Evolutionary conservation across 2,797 vertebrate species (phyloP).

Genomic region (Pseudocheirus occidentalis): DNA sequence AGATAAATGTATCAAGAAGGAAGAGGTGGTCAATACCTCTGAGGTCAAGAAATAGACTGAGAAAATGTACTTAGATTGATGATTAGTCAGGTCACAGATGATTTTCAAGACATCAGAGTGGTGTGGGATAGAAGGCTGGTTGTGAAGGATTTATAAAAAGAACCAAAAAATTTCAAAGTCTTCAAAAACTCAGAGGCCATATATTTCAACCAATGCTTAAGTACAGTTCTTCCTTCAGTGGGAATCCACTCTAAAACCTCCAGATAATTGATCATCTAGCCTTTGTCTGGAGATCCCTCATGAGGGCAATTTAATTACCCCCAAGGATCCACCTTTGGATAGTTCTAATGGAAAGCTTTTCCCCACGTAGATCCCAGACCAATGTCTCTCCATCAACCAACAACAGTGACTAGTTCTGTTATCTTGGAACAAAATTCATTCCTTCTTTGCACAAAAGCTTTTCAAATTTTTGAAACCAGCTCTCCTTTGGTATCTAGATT

Average conservation of each 20-base stretch:
- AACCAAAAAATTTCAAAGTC: not conserved
- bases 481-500: not conserved
- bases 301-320: not conserved
- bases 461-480: not conserved
- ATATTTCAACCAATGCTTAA: not conserved
- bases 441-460: not conserved
- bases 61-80: not conserved
- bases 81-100: not conserved
- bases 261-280: not conserved
- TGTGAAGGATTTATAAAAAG: not conserved
- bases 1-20: not conserved
- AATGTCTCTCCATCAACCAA: not conserved
- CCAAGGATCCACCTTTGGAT: not conserved
- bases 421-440: not conserved
- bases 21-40: not conserved
- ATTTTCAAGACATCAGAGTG: not conserved
- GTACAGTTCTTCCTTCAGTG: not conserved
- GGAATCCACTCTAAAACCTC: not conserved
- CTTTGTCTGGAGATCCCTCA: not conserved
- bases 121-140: not conserved
- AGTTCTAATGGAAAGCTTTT: not conserved
- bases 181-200: too few species aligned
- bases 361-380: not conserved
- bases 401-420: not conserved
- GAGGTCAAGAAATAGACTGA: not conserved